Evolutionary conservation across 2,797 vertebrate genomes (phyloP).

Genomic region (Bradypus variegatus): DNA sequence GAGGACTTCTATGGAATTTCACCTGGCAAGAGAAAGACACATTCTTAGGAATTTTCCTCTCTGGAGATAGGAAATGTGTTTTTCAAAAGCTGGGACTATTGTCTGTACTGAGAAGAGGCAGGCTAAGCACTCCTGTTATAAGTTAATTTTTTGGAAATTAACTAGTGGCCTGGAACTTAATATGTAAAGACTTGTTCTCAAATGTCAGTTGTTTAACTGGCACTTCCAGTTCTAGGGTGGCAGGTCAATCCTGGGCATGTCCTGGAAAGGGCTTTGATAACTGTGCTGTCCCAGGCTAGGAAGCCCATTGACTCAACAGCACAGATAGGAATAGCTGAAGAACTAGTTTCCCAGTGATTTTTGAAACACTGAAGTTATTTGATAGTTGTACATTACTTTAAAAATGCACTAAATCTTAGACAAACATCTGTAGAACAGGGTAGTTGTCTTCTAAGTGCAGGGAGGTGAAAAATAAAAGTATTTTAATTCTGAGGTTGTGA

Average conservation of each 20-base stretch:
- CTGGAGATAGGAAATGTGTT: not conserved
- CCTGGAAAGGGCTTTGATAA: not conserved
- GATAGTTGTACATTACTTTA: not conserved
- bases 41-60: constrained; percentile 14
- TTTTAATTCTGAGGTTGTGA: constrained; percentile 25
- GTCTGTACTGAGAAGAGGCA: not conserved
- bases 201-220: not conserved
- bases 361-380: not conserved
- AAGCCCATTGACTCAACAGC: not conserved
- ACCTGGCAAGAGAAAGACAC: not conserved
- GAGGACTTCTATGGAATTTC: not conserved
- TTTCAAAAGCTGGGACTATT: constrained; percentile 16
- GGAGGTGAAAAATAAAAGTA: not conserved
- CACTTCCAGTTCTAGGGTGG: not conserved
- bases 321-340: not conserved
- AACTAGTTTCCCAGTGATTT: constrained; percentile 7
- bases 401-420: not conserved
- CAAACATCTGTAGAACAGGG: not conserved
- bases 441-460: not conserved
- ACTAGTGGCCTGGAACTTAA: not conserved
- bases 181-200: constrained; percentile 3
- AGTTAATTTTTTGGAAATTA: constrained; percentile 24
- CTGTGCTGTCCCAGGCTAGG: not conserved
- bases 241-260: not conserved
- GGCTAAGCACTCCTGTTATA: not conserved